Percentiles rank a stretch among this genome's conserved stretches.
phyloP scores from a whole-genome alignment of 2,888 invertebrate genomes.

The Plagodis pulveraria region DNA sequence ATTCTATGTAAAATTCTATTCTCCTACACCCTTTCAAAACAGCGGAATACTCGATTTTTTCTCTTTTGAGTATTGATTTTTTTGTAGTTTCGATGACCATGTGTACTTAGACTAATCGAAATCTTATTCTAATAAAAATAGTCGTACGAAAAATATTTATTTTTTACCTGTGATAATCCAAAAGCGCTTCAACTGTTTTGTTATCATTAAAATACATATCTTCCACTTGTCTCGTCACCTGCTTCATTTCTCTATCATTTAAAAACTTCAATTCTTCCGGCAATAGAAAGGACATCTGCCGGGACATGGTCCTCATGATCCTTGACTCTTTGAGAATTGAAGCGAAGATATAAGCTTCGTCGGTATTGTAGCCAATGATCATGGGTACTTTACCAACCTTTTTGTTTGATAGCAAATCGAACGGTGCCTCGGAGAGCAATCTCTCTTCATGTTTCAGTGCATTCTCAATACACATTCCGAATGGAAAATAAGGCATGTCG shows the following conservation, averaged over 20 bases:
- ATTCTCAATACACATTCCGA: conserved; percentile 68
- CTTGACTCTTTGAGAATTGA: conserved; percentile 53
- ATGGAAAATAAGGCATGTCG: conserved; percentile 64
- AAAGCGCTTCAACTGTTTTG: conserved; percentile 50
- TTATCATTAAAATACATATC: conserved; percentile 67
- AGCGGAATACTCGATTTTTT: too few relatives aligned
- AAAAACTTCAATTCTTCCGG: conserved; percentile 65
- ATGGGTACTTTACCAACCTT: conserved; percentile 57
- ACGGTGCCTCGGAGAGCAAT: conserved; percentile 61
- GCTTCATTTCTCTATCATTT: conserved; percentile 55
- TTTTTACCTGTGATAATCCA: conserved; percentile 69
- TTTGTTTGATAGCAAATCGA: conserved; percentile 51
- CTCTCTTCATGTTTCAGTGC: conserved; percentile 61
- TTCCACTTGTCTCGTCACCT: conserved; percentile 53
- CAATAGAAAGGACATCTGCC: conserved; percentile 51
- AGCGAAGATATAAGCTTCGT: conserved; percentile 73
- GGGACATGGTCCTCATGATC: conserved; percentile 45
- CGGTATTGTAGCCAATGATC: conserved; percentile 69
- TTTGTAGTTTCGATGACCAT: too few relatives aligned
- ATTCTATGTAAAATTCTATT: too few relatives aligned
- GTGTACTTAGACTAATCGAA: too few relatives aligned
- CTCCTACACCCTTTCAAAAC: too few relatives aligned
- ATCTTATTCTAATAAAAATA: too few relatives aligned
- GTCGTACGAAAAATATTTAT: neutral
- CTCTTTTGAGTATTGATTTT: too few relatives aligned